Conservation (phyloP, 2,888 invertebrate genomes). For the Drosophila siamana region DNA sequence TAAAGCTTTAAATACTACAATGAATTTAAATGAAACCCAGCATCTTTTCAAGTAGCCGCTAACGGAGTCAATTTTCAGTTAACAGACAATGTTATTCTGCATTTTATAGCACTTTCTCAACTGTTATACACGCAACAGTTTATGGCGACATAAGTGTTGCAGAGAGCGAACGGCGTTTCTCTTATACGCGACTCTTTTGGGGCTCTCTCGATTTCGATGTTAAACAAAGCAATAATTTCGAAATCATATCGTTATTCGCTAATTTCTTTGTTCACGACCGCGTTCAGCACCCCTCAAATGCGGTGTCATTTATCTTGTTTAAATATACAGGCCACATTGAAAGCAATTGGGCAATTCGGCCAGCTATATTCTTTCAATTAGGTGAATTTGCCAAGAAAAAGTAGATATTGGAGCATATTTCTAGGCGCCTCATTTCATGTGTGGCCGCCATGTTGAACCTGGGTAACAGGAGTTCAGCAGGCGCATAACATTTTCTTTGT, state of each 20-base stretch:
- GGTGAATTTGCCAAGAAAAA: slow-evolving; percentile 20
- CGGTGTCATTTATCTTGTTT: slow-evolving; percentile 52
- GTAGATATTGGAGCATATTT: slow-evolving; percentile 14
- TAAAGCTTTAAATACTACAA: slow-evolving; percentile 19
- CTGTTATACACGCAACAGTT: slow-evolving; percentile 49
- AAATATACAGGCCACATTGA: slow-evolving; percentile 54
- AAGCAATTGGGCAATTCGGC: slow-evolving; percentile 58
- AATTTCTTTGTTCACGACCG: slow-evolving; percentile 24
- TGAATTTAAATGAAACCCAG: not conserved
- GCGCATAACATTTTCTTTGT: slow-evolving; percentile 6
- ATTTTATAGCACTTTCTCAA: slow-evolving; percentile 6
- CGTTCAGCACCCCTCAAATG: slow-evolving; percentile 33
- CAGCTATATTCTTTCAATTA: slow-evolving; percentile 63
- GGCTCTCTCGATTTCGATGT: slow-evolving; percentile 9
- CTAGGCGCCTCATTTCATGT: slow-evolving; percentile 2
- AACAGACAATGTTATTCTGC: not conserved
- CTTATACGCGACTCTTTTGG: slow-evolving; percentile 26
- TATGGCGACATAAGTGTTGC: slow-evolving; percentile 27
- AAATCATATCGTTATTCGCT: slow-evolving; percentile 15
- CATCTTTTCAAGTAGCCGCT: too few relatives aligned
- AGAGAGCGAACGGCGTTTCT: slow-evolving; percentile 23
- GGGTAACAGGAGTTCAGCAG: slow-evolving; percentile 14
- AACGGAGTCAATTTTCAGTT: not conserved
- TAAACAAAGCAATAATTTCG: slow-evolving; percentile 26
- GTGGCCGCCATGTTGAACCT: slow-evolving; percentile 1